phyloP scores from a whole-genome alignment of 2,797 vertebrate species.

The Hirundo rustica region DNA sequence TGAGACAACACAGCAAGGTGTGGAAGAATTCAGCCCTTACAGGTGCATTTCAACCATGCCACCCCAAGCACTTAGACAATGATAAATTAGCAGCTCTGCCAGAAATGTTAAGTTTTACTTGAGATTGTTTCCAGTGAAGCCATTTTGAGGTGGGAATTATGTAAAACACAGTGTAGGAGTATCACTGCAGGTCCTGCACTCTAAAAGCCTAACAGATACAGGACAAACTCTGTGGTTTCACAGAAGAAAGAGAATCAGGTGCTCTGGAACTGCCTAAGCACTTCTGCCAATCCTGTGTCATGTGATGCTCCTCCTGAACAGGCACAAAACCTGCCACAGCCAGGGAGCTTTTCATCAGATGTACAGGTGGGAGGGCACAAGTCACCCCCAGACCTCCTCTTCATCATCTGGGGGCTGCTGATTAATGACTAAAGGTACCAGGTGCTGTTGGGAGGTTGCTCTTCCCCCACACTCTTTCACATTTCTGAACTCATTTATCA shows the following conservation, averaged over 20 bases:
- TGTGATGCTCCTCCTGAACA: rapidly evolving
- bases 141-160: neutral
- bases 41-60: neutral
- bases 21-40: neutral
- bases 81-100: neutral
- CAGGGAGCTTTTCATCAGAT: neutral
- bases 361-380: neutral
- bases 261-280: neutral
- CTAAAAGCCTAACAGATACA: neutral
- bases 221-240: neutral
- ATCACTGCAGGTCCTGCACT: neutral
- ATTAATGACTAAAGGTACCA: neutral
- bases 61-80: neutral
- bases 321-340: neutral
- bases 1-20: neutral
- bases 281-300: neutral
- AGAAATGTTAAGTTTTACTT: neutral
- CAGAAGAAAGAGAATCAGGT: neutral
- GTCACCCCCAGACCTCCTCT: neutral
- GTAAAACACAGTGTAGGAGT: neutral
- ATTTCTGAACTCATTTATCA: neutral
- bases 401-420: neutral
- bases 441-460: neutral
- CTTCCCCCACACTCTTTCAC: rapidly evolving
- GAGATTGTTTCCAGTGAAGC: neutral